Evolutionary conservation across 2,113 vertebrate genomes (phyloP), one percentile per base, ranked within the genome.

Genomic region (Talpa occidentalis): DNA sequence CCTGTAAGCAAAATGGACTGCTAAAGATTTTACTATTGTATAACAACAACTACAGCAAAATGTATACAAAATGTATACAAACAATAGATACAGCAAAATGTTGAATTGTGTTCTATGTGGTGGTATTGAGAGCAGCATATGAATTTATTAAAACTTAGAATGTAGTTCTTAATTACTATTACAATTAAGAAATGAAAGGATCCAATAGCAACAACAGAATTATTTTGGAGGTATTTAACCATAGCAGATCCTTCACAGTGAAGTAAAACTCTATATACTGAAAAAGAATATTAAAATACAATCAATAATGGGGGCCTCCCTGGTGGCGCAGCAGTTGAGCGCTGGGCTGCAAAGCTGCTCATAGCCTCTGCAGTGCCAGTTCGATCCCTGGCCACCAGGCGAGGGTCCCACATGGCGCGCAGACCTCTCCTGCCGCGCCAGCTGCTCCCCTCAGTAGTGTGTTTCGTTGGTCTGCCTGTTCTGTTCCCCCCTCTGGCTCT

Each of bases 1-100:
- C 85, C 87, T 73, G 66, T 96, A 96, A 42, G 85, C 90, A 97
- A 98, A 98, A 94, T 93, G 97, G 96, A 90, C 95, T 79, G 60
- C 84, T 24, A 83, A 37, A 84, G 67, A 69, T 49, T 52, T 62
- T 54, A 81, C 49, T 86, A 30, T 60, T 12, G 11, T 52, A 26
- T 67, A 67, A 85, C n/a, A 96, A 66, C 17, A 52, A 17, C 49
- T 17, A 52, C 16, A 17, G 49, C 49, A 49, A 44, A 49, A 49
- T 49, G 11, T 44, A 44, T 49, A 49, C 47, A 52, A 52, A 52
- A 52, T 52, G 49, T 52, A 52, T 52, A 52, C 49, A 52, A 52
- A 52, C 49, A 52, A 52, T 52, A 52, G 49, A 86, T 26, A 84
- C 7, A n/a, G 73, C 17, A 77, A 56, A 94, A 60, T 89, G 22